Percentiles rank a stretch among this genome's conserved stretches.
Evolutionary conservation across 2,797 vertebrate genomes (phyloP).

Genomic region (Leptodactylus fallax): DNA sequence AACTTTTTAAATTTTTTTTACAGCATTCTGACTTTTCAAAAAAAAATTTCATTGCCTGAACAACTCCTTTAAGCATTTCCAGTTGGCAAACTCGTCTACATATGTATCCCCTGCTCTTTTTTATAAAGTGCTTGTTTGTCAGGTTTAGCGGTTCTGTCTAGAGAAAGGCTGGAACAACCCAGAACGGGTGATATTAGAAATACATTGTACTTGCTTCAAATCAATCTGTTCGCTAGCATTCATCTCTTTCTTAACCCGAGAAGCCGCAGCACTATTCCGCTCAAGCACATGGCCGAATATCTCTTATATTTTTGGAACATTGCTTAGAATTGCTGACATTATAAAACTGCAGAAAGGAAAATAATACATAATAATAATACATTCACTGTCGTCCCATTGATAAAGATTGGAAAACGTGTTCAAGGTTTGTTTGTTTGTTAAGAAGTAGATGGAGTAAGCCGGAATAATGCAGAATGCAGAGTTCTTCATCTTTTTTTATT

Average conservation of each 20-base stretch:
- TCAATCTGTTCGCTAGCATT: background rate
- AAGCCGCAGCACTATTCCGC: background rate
- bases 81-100: too few relatives aligned
- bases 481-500: conserved; percentile 27
- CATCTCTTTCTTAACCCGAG: background rate
- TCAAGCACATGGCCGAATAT: background rate
- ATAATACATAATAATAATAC: conserved; percentile 12
- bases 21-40: too few relatives aligned
- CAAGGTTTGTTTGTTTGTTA: conserved; percentile 16
- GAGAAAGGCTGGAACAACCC: background rate
- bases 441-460: conserved; percentile 12
- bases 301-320: background rate
- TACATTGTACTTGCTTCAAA: background rate
- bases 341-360: conserved; percentile 24
- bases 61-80: too few relatives aligned
- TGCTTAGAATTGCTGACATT: conserved; percentile 28
- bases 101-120: too few relatives aligned
- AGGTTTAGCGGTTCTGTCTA: background rate
- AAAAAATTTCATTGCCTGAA: too few relatives aligned
- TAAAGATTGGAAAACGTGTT: conserved; percentile 30
- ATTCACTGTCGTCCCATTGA: conserved; percentile 17
- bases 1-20: too few relatives aligned
- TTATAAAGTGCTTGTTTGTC: background rate
- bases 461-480: conserved; percentile 14
- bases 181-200: background rate